phyloP scores from a whole-genome alignment of 1,140 invertebrate species.

The Euglossa dilemma region DNA sequence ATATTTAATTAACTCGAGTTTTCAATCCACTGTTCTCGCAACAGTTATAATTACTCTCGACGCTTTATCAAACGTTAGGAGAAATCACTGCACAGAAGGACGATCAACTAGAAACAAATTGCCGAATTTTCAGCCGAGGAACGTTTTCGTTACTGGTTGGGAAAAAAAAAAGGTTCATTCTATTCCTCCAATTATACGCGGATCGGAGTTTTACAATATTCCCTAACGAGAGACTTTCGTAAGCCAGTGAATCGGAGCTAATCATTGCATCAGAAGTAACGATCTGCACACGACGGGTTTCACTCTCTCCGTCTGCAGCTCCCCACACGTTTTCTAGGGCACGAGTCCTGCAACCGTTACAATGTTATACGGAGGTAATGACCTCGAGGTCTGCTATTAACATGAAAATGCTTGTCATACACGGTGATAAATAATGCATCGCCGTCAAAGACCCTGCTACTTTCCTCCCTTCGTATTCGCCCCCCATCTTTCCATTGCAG shows the following conservation, averaged over 20 bases:
- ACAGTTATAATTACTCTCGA: no score
- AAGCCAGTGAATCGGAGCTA: slow-evolving; percentile 15
- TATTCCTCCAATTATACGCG: not conserved
- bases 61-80: no score
- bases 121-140: no score
- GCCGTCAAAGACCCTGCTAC: slow-evolving; percentile 55
- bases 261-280: slow-evolving; percentile 2
- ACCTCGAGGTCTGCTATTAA: slow-evolving; percentile 65
- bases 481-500: slow-evolving; percentile 34
- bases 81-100: no score
- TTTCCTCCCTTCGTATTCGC: slow-evolving; percentile 29
- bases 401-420: slow-evolving; percentile 75
- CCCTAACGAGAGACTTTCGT: slow-evolving; percentile 14
- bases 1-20: no score
- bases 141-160: no score
- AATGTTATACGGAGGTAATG: slow-evolving; percentile 62
- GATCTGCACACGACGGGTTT: slow-evolving; percentile 8
- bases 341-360: slow-evolving; percentile 34
- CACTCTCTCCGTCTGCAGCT: not conserved
- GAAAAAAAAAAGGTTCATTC: no score
- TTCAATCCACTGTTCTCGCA: no score
- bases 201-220: not conserved
- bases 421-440: slow-evolving; percentile 75
- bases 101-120: no score
- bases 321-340: not conserved